Evolutionary conservation across 2,797 vertebrate genomes (phyloP), one percentile per base, ranked within the genome.

Genomic region (Erpetoichthys calabaricus): DNA sequence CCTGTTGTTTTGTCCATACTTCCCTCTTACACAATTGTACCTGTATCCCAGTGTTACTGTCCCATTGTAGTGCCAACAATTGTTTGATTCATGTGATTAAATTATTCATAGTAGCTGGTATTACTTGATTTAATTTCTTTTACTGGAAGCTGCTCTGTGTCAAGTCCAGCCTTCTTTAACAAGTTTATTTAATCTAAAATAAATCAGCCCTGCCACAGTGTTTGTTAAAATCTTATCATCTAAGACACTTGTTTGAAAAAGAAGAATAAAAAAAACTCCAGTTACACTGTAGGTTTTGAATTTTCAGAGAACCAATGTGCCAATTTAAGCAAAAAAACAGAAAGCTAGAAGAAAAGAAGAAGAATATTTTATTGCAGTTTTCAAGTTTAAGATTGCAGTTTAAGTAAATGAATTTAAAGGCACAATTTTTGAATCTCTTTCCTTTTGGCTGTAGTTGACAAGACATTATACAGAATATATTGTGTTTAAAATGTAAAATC

Each of bases 71-170:
- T 57, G 49, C 56, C 49, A 61, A 53, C 49, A 57, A 53, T 44
- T 56, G 41, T 49, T 47, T 58, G 57, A 62, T 50, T 62, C 43
- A 55, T 49, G 53, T 54, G 43, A 58, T 62, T 49, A 61, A 61
- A 61, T 57, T 62, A 58, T 45, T 46, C 42, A 57, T 54, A 53
- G 52, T 62, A 55, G 45, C 51, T 45, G 51, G 51, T 57, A 53
- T 47, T 57, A 53, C 53, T 58, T 62, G 41, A 44, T 53, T 58
- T 58, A 42, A 49, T 57, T 57, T 45, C 42, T 45, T 41, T 51
- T 53, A n/a, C 60, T 57, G 25, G 45, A 9, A 57, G 55, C 41
- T 45, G 43, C 46, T 6, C 49, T 53, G 51, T 46, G 54, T 54
- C 53, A 54, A 42, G 53, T 54, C 53, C 53, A 5, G 53, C 53